Conservation (phyloP, 2,113 vertebrate genomes). For the Plecotus auritus region DNA sequence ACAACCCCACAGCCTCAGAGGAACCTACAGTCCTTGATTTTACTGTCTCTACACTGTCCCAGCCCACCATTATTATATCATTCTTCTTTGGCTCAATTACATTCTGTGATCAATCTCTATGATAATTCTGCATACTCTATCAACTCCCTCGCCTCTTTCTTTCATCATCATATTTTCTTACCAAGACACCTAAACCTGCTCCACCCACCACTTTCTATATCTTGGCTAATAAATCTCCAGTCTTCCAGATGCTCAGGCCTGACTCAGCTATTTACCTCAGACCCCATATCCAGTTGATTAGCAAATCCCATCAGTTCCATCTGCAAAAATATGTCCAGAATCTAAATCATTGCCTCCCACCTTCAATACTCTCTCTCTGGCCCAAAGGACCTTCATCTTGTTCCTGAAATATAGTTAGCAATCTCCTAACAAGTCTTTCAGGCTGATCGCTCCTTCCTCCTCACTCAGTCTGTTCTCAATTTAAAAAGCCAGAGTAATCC, state of each 20-base stretch:
- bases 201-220: not conserved
- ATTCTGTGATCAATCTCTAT: not conserved
- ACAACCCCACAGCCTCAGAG: not conserved
- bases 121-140: not conserved
- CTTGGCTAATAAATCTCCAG: not conserved
- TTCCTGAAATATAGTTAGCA: not conserved
- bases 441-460: not conserved
- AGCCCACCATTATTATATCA: not conserved
- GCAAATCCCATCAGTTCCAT: not conserved
- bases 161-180: not conserved
- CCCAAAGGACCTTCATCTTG: not conserved
- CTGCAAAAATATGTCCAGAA: not conserved
- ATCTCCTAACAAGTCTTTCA: not conserved
- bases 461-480: not conserved
- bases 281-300: not conserved
- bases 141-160: not conserved
- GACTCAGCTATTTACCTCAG: not conserved
- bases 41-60: not conserved
- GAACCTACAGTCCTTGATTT: not conserved
- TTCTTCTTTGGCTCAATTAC: not conserved
- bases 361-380: not conserved
- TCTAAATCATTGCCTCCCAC: not conserved
- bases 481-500: not conserved
- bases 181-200: not conserved
- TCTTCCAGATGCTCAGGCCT: not conserved